phyloP scores from a whole-genome alignment of 2,888 invertebrate genomes.

The Salticus scenicus region DNA sequence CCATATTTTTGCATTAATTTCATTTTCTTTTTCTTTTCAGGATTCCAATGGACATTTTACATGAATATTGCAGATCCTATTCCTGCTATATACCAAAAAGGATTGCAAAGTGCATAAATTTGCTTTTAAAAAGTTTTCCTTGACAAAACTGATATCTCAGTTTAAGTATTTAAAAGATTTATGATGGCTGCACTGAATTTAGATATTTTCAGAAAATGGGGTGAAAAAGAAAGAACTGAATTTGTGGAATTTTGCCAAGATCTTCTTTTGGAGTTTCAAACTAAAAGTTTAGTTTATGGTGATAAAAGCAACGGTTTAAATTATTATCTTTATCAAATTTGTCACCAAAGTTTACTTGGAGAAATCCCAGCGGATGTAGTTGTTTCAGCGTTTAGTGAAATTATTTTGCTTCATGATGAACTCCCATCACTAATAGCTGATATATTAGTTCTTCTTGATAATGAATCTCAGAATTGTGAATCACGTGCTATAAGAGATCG shows the following conservation, averaged over 20 bases:
- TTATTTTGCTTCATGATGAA: conserved; percentile 85
- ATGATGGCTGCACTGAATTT: conserved; percentile 25
- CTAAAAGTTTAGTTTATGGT: conserved; percentile 27
- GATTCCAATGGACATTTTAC: too few species aligned
- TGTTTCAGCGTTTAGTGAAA: conserved; percentile 83
- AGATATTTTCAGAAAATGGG: conserved; percentile 51
- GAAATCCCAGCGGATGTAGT: conserved; percentile 86
- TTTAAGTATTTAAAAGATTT: neutral
- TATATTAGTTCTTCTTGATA: conserved; percentile 87
- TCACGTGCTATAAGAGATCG: conserved; percentile 84
- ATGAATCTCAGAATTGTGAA: conserved; percentile 84
- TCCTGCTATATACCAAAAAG: too few species aligned
- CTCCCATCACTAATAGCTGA: conserved; percentile 89
- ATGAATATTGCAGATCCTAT: too few species aligned
- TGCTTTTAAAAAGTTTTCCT: neutral
- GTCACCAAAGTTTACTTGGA: conserved; percentile 86
- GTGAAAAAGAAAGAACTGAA: conserved; percentile 38
- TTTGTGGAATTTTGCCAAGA: conserved; percentile 41
- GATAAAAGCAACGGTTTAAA: conserved; percentile 79
- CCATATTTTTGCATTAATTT: too few species aligned
- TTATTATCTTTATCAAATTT: conserved; percentile 85
- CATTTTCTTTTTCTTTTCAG: too few species aligned
- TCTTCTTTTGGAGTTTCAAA: conserved; percentile 21
- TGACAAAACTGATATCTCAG: neutral
- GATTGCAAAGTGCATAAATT: too few species aligned